A percentile compares a stretch with the other conserved stretches of the same genome.
phyloP scores from a whole-genome alignment of 1,140 invertebrate species.

The Ectropis grisescens region DNA sequence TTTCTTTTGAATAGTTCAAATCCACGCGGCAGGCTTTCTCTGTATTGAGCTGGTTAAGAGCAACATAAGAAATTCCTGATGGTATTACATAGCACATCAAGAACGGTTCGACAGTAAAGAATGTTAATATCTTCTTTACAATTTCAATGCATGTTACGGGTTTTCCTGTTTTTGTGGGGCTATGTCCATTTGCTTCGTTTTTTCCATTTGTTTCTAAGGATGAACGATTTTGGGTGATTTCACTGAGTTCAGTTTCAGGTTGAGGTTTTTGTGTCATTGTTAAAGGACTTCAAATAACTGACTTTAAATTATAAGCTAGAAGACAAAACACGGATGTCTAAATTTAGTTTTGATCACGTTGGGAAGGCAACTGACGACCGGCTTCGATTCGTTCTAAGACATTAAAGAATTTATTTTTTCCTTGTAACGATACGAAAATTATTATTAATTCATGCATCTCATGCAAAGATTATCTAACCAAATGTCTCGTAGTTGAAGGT shows the following conservation, averaged over 20 bases:
- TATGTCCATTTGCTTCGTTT: constrained; percentile 9
- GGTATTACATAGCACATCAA: constrained; percentile 70
- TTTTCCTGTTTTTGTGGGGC: too few relatives aligned
- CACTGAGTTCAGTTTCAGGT: constrained; percentile 9
- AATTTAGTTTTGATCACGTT: too few relatives aligned
- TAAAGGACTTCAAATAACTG: constrained; percentile 3
- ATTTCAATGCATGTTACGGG: too few relatives aligned
- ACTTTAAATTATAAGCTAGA: too few relatives aligned
- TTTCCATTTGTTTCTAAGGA: constrained; percentile 6
- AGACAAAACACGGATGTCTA: too few relatives aligned
- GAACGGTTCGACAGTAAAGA: constrained; percentile 71
- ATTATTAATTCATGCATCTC: too few relatives aligned
- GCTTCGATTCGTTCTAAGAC: too few relatives aligned
- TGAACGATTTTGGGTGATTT: constrained; percentile 4
- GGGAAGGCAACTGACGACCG: too few relatives aligned
- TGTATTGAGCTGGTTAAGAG: constrained; percentile 72
- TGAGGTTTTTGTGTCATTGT: constrained; percentile 16
- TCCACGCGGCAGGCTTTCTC: constrained; percentile 74
- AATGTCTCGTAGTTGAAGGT: too few relatives aligned
- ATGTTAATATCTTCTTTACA: constrained; percentile 22
- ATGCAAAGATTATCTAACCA: too few relatives aligned
- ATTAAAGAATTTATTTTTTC: too few relatives aligned
- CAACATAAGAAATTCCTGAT: constrained; percentile 57
- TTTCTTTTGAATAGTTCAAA: constrained; percentile 57
- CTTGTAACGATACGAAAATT: too few relatives aligned